Evolutionary conservation across 2,113 vertebrate species (phyloP).

Genomic region (Origma solitaria): DNA sequence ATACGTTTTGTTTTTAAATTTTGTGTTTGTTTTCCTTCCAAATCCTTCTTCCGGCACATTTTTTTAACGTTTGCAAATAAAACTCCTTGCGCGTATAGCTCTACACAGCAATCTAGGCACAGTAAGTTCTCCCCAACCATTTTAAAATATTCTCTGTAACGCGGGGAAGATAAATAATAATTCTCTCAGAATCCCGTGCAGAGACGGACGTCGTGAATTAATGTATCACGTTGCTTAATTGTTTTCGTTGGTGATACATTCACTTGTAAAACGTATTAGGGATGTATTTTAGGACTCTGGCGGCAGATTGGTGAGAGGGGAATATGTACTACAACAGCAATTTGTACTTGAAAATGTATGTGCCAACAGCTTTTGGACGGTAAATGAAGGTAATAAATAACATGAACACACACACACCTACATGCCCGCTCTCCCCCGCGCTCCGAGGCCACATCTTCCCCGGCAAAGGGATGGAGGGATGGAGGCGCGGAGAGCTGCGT

Average conservation of each 20-base stretch:
- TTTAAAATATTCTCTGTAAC: not conserved
- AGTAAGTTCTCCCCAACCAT: not conserved
- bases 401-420: not conserved
- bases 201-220: not conserved
- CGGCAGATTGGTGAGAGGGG: constrained; percentile 9
- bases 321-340: constrained; percentile 42
- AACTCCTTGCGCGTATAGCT: not conserved
- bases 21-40: not conserved
- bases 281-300: constrained; percentile 22
- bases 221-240: not conserved
- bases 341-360: constrained; percentile 60
- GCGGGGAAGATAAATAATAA: not conserved
- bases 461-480: not conserved
- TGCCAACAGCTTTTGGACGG: constrained; percentile 54
- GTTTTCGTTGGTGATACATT: constrained; percentile 32
- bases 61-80: not conserved
- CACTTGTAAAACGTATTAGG: constrained; percentile 3
- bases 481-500: not conserved
- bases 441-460: not conserved
- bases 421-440: not conserved
- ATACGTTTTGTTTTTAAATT: not conserved
- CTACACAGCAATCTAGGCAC: not conserved
- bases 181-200: not conserved
- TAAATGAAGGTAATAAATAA: constrained; percentile 63
- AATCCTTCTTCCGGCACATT: not conserved